A percentile compares a stretch with the other conserved stretches of the same genome.
phyloP scores from a whole-genome alignment of 1,140 invertebrate genomes.

The Drosophila mauritiana region DNA sequence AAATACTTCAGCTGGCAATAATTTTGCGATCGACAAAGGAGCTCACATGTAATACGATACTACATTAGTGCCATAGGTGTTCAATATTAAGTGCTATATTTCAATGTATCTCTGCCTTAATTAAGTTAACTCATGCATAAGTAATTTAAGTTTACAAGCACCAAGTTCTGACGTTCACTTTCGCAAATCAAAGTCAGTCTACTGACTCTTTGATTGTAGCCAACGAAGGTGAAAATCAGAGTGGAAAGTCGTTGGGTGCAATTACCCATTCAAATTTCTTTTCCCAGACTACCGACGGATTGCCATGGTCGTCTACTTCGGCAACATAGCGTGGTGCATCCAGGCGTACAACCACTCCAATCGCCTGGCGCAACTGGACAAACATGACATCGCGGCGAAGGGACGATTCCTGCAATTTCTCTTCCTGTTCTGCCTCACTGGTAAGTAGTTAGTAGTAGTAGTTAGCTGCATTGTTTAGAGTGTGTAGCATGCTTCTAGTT shows the following conservation, averaged over 20 bases:
- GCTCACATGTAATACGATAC: slow-evolving; percentile 42
- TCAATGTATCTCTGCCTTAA: too few relatives aligned
- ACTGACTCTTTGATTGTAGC: neutral
- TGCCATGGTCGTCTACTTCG: slow-evolving; percentile 51
- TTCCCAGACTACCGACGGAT: slow-evolving; percentile 47
- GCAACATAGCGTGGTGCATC: slow-evolving; percentile 61
- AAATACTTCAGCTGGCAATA: slow-evolving; percentile 61
- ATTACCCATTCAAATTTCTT: slow-evolving; percentile 12
- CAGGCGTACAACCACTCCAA: slow-evolving; percentile 65
- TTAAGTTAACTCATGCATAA: too few relatives aligned
- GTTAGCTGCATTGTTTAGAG: neutral
- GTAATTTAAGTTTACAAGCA: too few relatives aligned
- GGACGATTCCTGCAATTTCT: slow-evolving; percentile 53
- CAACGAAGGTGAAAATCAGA: neutral
- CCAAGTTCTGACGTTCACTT: neutral
- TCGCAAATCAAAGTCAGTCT: neutral
- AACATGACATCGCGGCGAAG: slow-evolving; percentile 59
- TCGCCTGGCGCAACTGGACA: slow-evolving; percentile 58
- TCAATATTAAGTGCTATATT: too few relatives aligned
- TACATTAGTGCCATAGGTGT: too few relatives aligned
- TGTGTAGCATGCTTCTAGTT: neutral
- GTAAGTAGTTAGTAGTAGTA: slow-evolving; percentile 21
- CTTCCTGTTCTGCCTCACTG: slow-evolving; percentile 55
- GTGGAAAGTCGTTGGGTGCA: neutral
- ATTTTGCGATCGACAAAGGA: slow-evolving; percentile 32